These are phyloP conservation scores for Empis livida DNA, from an alignment of 2,888 invertebrate genomes.

Conservation along the genomic window DNA sequence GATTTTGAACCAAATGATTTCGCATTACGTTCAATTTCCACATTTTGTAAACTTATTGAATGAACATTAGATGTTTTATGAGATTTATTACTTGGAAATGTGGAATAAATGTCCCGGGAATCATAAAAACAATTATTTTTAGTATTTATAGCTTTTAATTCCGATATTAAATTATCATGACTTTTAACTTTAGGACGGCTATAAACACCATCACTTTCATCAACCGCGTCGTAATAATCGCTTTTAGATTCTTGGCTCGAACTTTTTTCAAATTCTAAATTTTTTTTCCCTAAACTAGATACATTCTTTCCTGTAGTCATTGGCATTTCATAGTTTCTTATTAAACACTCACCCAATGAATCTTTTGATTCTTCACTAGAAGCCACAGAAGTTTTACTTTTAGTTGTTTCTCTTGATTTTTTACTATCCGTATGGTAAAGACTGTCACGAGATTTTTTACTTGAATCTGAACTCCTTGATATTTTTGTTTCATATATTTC, in stretches of 20 bases:
- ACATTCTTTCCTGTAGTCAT: constrained; percentile 35
- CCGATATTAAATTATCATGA: constrained; percentile 46
- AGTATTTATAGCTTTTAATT: constrained; percentile 30
- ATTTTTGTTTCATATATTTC: constrained; percentile 54
- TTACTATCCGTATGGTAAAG: constrained; percentile 53
- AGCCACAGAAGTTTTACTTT: constrained; percentile 48
- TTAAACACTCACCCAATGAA: constrained; percentile 29
- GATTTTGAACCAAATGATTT: constrained; percentile 30
- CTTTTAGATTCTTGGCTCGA: constrained; percentile 59
- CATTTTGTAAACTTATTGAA: constrained; percentile 56
- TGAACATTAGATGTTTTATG: constrained; percentile 50
- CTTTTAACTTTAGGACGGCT: constrained; percentile 40
- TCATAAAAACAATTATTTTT: constrained; percentile 40
- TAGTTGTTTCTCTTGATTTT: constrained; percentile 49
- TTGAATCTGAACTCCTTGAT: constrained; percentile 51
- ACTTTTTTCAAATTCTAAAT: constrained; percentile 40
- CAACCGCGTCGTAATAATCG: constrained; percentile 53
- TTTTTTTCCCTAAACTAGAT: constrained; percentile 27
- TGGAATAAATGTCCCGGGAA: constrained; percentile 47
- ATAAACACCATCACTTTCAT: constrained; percentile 25
- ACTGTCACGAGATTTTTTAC: constrained; percentile 50
- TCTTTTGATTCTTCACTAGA: constrained; percentile 52
- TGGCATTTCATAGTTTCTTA: constrained; percentile 39
- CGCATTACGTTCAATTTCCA: constrained; percentile 50
- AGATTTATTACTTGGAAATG: constrained; percentile 44